Evolutionary conservation across 2,797 vertebrate genomes (phyloP).

Genomic region (Chanos chanos): DNA sequence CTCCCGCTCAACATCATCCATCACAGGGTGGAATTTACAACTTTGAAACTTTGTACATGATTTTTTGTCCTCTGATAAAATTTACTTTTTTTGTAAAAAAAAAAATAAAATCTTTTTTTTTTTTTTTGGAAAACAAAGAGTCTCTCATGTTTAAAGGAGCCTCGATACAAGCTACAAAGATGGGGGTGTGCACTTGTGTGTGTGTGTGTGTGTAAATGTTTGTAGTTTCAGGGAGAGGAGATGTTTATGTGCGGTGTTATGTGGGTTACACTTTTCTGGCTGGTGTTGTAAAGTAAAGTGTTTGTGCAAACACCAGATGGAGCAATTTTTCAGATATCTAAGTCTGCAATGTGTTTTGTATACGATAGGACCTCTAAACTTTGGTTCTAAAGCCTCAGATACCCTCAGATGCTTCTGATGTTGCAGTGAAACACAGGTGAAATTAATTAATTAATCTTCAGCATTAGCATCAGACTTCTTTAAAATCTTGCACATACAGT

Average conservation of each 20-base stretch:
- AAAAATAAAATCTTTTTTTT: neutral
- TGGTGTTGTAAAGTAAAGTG: neutral
- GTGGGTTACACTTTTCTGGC: too few species aligned
- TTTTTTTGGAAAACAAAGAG: too few species aligned
- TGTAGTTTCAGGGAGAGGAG: neutral
- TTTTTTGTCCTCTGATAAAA: conserved; percentile 32
- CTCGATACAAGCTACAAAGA: too few species aligned
- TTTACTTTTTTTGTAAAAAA: conserved; percentile 12
- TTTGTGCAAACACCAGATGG: conserved; percentile 60
- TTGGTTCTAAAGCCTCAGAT: neutral
- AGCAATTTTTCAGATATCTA: conserved; percentile 55
- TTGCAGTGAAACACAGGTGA: too few species aligned
- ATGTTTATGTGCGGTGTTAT: too few species aligned
- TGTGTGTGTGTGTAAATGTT: neutral
- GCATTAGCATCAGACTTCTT: too few species aligned
- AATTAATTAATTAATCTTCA: too few species aligned
- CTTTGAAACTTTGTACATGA: conserved; percentile 10
- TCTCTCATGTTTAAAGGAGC: too few species aligned
- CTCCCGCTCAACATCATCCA: conserved; percentile 4
- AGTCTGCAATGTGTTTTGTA: neutral
- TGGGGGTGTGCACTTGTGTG: neutral
- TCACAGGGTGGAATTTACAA: conserved; percentile 2
- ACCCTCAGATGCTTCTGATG: too few species aligned
- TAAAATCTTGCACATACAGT: too few species aligned
- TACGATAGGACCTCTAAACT: neutral